phyloP scores from a whole-genome alignment of 2,888 invertebrate species.

The Galeruca laticollis region DNA sequence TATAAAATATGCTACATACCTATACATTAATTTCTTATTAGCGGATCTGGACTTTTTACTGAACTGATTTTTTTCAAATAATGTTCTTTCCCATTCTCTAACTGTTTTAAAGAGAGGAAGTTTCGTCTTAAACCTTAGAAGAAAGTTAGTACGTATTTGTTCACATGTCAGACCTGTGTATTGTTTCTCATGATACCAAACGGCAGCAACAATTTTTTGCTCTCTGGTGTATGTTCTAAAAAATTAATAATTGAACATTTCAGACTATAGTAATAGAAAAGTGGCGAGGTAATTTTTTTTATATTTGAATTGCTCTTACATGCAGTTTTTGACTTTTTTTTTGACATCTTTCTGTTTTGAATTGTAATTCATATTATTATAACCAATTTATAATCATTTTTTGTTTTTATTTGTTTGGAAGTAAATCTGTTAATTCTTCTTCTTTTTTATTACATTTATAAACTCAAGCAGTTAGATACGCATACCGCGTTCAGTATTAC shows the following conservation, averaged over 20 bases:
- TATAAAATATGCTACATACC: neutral
- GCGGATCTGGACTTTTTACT: neutral
- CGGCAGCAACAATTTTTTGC: slow-evolving; percentile 22
- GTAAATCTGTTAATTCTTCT: too few species aligned
- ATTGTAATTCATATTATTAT: neutral
- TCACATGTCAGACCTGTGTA: slow-evolving; percentile 16
- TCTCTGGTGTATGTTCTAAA: slow-evolving; percentile 10
- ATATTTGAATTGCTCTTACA: neutral
- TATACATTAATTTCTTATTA: neutral
- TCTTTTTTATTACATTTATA: too few species aligned
- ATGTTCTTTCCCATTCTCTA: slow-evolving; percentile 5
- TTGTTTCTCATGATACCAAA: slow-evolving; percentile 26
- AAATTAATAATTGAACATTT: neutral
- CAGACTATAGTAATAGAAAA: too few species aligned
- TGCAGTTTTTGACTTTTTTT: too few species aligned
- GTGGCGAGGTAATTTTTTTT: too few species aligned
- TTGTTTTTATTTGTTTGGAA: too few species aligned
- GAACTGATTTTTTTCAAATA: neutral
- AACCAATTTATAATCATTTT: too few species aligned
- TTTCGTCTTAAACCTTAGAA: slow-evolving; percentile 15
- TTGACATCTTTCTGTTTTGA: neutral
- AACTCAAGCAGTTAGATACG: too few species aligned
- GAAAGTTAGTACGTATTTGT: slow-evolving; percentile 16
- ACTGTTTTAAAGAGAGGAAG: neutral
- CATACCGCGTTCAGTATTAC: too few species aligned